Evolutionary conservation across 2,888 invertebrate species (phyloP).

Genomic region (Aproaerema taeniolella): DNA sequence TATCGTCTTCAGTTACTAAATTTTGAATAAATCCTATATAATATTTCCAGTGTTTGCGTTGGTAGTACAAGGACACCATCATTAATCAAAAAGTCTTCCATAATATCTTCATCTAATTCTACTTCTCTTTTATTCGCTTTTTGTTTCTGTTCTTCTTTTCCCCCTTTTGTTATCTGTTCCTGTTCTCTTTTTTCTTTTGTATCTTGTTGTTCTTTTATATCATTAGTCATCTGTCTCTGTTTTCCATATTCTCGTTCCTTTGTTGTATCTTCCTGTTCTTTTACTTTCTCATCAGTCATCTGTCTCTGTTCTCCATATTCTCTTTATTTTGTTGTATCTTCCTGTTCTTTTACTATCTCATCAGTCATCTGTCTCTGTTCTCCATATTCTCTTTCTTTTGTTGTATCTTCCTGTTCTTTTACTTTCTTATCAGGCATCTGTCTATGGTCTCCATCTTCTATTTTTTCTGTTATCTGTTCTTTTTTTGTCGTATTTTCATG

Average conservation of each 20-base stretch:
- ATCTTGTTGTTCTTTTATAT: background rate
- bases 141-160: too few species aligned
- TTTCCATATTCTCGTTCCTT: background rate
- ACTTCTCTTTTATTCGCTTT: background rate
- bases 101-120: background rate
- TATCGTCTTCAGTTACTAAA: too few species aligned
- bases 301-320: background rate
- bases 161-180: too few species aligned
- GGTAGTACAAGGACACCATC: background rate
- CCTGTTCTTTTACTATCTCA: too few species aligned
- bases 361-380: background rate
- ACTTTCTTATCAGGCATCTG: too few species aligned
- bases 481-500: background rate
- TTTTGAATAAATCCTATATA: background rate
- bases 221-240: background rate
- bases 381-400: background rate
- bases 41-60: background rate
- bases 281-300: background rate
- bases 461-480: background rate
- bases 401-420: background rate
- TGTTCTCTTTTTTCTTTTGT: background rate
- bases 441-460: too few species aligned
- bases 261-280: background rate
- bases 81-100: background rate
- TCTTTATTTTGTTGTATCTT: background rate